Conservation (phyloP, 2,888 invertebrate species). For the Lasioglossum calceatum region DNA sequence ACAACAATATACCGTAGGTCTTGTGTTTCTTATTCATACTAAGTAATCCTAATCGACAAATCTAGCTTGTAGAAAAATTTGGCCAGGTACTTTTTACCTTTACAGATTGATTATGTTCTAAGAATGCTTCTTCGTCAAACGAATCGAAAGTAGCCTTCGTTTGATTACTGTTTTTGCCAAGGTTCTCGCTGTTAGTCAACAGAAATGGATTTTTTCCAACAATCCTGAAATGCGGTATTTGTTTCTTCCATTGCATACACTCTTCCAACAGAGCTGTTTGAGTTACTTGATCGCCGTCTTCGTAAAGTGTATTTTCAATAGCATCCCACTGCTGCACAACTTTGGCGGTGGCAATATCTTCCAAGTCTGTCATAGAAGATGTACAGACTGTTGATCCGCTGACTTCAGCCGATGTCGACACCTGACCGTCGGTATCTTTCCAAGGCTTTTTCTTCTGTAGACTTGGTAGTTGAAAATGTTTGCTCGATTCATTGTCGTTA, state of each 20-base stretch:
- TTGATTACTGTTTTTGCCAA: constrained; percentile 15
- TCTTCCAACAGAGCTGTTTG: constrained; percentile 74
- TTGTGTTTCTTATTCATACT: neutral
- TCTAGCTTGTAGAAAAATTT: neutral
- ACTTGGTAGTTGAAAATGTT: constrained; percentile 57
- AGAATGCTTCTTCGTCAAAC: constrained; percentile 50
- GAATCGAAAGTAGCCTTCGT: constrained; percentile 28
- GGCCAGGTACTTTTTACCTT: constrained; percentile 49
- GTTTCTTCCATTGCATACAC: constrained; percentile 80
- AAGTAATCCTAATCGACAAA: neutral
- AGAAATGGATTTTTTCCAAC: constrained; percentile 53
- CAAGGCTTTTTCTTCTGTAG: constrained; percentile 59
- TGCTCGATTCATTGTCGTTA: constrained; percentile 47
- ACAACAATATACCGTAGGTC: neutral
- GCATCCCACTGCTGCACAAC: constrained; percentile 78
- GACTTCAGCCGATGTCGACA: constrained; percentile 71
- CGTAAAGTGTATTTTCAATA: constrained; percentile 78
- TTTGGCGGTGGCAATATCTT: constrained; percentile 75
- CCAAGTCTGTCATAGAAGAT: constrained; percentile 79
- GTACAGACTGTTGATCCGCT: constrained; percentile 65
- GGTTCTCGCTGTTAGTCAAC: neutral
- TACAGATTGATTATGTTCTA: constrained; percentile 46
- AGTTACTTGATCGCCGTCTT: constrained; percentile 72
- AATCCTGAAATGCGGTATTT: constrained; percentile 79
- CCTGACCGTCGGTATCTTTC: constrained; percentile 64